A percentile compares a stretch with the other conserved stretches of the same genome.
phyloP scores from a whole-genome alignment of 2,888 invertebrate genomes.

The Stenodera caucasica region DNA sequence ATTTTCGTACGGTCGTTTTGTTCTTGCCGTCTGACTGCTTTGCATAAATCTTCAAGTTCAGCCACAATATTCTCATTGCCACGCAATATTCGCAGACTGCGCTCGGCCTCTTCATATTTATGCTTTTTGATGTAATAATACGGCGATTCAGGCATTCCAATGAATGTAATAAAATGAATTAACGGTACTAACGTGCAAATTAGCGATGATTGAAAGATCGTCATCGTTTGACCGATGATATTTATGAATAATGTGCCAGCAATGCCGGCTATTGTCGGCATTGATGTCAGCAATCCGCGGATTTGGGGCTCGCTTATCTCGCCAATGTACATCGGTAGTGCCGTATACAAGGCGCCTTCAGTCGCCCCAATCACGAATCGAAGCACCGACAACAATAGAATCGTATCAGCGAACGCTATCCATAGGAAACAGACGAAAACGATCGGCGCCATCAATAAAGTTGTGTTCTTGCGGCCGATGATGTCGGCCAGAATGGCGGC shows the following conservation, averaged over 20 bases:
- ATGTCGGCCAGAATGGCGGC: conserved; percentile 66
- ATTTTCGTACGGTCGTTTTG: conserved; percentile 61
- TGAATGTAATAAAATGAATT: conserved; percentile 61
- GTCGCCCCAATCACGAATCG: conserved; percentile 59
- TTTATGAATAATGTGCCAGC: conserved; percentile 65
- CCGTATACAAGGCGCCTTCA: conserved; percentile 52
- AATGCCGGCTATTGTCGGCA: conserved; percentile 61
- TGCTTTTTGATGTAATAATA: conserved; percentile 56
- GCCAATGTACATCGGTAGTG: conserved; percentile 62
- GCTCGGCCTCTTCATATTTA: conserved; percentile 55
- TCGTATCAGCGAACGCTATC: conserved; percentile 62
- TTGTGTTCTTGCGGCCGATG: conserved; percentile 63
- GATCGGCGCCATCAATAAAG: conserved; percentile 43
- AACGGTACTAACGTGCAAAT: conserved; percentile 64
- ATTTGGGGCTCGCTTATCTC: conserved; percentile 63
- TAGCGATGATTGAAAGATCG: conserved; percentile 60
- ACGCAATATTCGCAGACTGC: conserved; percentile 57
- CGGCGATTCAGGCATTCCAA: conserved; percentile 70
- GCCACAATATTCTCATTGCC: conserved; percentile 58
- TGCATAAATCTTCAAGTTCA: conserved; percentile 46
- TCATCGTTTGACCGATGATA: conserved; percentile 63
- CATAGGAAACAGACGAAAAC: conserved; percentile 65
- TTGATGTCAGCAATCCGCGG: conserved; percentile 64
- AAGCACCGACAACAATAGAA: conserved; percentile 59
- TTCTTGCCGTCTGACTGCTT: conserved; percentile 51